A percentile compares a stretch with the other conserved stretches of the same genome.
Conservation (phyloP, 2,888 invertebrate genomes). For the Mongoloraphidia duomilia region DNA sequence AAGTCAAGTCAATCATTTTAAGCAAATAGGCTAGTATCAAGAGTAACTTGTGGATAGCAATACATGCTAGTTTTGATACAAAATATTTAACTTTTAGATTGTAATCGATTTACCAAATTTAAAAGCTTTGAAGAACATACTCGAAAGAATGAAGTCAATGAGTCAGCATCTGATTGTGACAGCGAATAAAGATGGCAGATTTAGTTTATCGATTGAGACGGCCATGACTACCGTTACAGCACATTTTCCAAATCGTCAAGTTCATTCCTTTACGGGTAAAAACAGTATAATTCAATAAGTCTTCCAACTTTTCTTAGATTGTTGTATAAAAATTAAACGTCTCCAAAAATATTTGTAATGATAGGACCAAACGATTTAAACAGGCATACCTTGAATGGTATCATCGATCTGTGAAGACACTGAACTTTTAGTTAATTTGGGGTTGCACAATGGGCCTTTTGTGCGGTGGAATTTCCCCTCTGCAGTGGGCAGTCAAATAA, state of each 20-base stretch:
- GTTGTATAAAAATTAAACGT: too few species aligned
- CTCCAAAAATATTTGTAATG: too few species aligned
- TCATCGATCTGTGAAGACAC: too few species aligned
- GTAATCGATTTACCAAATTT: conserved; percentile 64
- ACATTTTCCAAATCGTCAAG: conserved; percentile 58
- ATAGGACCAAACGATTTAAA: too few species aligned
- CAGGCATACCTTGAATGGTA: too few species aligned
- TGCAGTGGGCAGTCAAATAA: too few species aligned
- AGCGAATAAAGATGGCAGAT: conserved; percentile 54
- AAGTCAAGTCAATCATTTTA: not conserved
- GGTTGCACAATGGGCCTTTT: too few species aligned
- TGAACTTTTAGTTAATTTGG: too few species aligned
- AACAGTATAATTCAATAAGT: too few species aligned
- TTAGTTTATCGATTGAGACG: conserved; percentile 63
- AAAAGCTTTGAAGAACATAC: conserved; percentile 59
- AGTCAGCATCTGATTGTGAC: conserved; percentile 54
- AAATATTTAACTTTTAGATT: conserved; percentile 38
- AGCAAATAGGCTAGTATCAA: not conserved
- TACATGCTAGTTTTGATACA: not conserved
- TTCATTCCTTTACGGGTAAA: conserved; percentile 43
- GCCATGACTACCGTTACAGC: conserved; percentile 69
- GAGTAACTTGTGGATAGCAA: not conserved
- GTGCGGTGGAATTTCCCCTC: too few species aligned
- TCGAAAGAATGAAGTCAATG: conserved; percentile 74
- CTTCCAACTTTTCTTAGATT: too few species aligned